A percentile compares a stretch with the other conserved stretches of the same genome.
These are phyloP conservation scores for Apotomis turbidana DNA, from an alignment of 2,888 invertebrate genomes.

Conservation along the genomic window DNA sequence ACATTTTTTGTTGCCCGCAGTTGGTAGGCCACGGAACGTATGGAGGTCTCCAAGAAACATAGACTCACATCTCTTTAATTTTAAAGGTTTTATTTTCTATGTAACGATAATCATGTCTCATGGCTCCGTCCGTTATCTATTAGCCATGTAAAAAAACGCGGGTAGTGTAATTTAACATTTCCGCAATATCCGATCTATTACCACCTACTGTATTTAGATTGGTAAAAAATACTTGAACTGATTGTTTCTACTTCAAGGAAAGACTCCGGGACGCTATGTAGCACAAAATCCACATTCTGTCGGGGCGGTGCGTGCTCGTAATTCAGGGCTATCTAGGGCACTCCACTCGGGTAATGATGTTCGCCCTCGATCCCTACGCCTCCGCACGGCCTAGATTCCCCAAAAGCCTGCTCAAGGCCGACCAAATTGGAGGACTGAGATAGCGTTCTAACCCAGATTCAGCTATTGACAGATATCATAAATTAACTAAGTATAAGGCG, in stretches of 20 bases:
- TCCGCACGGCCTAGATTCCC: constrained; percentile 47
- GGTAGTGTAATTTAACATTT: too few species aligned
- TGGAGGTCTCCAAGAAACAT: too few species aligned
- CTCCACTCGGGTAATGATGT: constrained; percentile 50
- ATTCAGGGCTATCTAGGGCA: constrained; percentile 50
- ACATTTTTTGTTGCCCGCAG: too few species aligned
- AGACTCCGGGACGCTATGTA: constrained; percentile 44
- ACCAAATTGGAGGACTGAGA: constrained; percentile 9
- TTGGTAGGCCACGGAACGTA: too few species aligned
- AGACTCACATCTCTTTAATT: too few species aligned
- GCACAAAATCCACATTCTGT: constrained; percentile 47
- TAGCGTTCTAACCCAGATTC: constrained; percentile 17
- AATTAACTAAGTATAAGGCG: too few species aligned
- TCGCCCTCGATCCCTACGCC: constrained; percentile 59
- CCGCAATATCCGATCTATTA: too few species aligned
- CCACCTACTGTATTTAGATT: not conserved
- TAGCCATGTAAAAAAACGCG: too few species aligned
- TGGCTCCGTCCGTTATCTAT: too few species aligned
- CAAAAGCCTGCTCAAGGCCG: constrained; percentile 40
- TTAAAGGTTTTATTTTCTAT: too few species aligned
- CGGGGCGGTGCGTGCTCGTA: constrained; percentile 35
- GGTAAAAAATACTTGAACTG: not conserved
- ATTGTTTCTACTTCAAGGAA: constrained; percentile 22
- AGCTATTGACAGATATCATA: not conserved
- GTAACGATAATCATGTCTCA: too few species aligned